Percentiles rank a stretch among this genome's conserved stretches.
Evolutionary conservation across 2,113 vertebrate genomes (phyloP).

Genomic region (Eurypyga helias): DNA sequence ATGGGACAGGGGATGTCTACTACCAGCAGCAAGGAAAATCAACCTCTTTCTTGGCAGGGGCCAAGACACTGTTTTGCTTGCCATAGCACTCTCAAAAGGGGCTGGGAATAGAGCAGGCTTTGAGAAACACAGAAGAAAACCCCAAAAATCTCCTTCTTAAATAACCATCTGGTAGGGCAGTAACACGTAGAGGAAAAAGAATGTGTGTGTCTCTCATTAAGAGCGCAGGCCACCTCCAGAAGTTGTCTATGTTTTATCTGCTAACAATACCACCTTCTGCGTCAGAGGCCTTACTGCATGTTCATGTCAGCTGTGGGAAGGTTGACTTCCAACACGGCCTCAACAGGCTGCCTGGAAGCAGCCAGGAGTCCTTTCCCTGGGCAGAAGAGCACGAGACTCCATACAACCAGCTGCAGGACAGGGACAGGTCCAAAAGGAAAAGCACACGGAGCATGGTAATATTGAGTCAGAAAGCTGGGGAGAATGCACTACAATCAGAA

Average conservation of each 20-base stretch:
- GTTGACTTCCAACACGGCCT: background rate
- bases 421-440: background rate
- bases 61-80: background rate
- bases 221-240: background rate
- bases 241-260: background rate
- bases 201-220: background rate
- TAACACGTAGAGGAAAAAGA: background rate
- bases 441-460: background rate
- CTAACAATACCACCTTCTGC: background rate
- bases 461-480: background rate
- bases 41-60: background rate
- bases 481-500: background rate
- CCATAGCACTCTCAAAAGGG: background rate
- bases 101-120: background rate
- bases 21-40: background rate
- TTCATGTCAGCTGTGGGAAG: rapidly evolving
- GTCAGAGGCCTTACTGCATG: rapidly evolving
- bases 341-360: background rate
- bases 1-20: background rate
- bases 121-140: background rate
- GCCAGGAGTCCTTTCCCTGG: background rate
- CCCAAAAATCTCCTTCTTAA: background rate
- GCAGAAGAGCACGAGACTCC: rapidly evolving
- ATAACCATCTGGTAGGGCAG: background rate
- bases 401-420: background rate